Conservation (phyloP, 2,888 invertebrate genomes). For the Hypolimnas misippus region DNA sequence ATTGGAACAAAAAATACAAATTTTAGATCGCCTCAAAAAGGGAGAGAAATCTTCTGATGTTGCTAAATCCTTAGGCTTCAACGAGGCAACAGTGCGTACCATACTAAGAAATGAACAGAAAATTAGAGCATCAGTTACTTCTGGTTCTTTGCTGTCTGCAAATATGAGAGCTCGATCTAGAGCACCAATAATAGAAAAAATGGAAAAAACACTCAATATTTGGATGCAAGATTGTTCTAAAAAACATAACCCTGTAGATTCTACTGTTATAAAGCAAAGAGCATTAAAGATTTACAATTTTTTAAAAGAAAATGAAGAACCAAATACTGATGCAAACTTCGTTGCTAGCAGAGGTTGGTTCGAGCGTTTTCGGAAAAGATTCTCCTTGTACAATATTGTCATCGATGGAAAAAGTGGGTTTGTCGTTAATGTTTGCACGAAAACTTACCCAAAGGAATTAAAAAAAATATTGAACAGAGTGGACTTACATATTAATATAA, state of each 20-base stretch:
- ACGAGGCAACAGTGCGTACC: conserved; percentile 15
- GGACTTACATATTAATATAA: conserved; percentile 6
- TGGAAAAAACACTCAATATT: conserved; percentile 16
- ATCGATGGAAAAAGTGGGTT: conserved; percentile 9
- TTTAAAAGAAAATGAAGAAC: conserved; percentile 9
- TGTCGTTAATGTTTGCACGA: background rate
- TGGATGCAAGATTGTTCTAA: conserved; percentile 13
- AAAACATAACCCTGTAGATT: conserved; percentile 9
- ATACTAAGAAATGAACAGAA: conserved; percentile 13
- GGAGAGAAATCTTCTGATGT: conserved; percentile 7
- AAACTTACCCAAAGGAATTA: conserved; percentile 9
- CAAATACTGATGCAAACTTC: conserved; percentile 8
- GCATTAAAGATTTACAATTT: conserved; percentile 8
- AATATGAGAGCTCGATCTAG: conserved; percentile 6
- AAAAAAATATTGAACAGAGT: conserved; percentile 11
- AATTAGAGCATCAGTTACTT: conserved; percentile 11
- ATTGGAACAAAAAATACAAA: conserved; percentile 13
- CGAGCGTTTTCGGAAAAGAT: conserved; percentile 14
- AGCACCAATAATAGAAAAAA: conserved; percentile 45
- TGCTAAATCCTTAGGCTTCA: conserved; percentile 10
- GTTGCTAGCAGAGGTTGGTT: conserved; percentile 15
- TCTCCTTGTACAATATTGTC: conserved; percentile 6
- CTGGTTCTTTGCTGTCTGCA: background rate
- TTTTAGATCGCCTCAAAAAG: conserved; percentile 15
- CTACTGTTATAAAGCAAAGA: conserved; percentile 3